Evolutionary conservation across 1,140 invertebrate genomes (phyloP), one percentile per base, ranked within the genome.

Genomic region (Metopolophium dirhodum): DNA sequence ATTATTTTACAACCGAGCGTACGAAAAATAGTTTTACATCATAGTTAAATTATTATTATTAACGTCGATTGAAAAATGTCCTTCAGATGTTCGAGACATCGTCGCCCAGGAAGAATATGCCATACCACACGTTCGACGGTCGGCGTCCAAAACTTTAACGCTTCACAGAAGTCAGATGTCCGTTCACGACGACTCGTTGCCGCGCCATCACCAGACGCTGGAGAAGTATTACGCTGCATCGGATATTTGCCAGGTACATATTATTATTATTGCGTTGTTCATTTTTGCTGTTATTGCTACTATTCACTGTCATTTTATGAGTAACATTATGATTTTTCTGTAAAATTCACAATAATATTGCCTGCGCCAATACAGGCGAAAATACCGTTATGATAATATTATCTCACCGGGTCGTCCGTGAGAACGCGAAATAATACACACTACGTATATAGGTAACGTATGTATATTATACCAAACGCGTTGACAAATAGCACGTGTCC

Each of bases 181-280:
- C 91, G 26, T 93, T 41, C 82, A 93, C 18, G 90, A 82, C 6
- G 82, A 86, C 11, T 35, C 35, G 35, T 83, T 85, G 41, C 51
- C 91, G 3, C 77, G 30, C 4, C 82, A 93, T 18, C 91, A 93
- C 23, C 91, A 93, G 26, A 97, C 97, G 51, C 96, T 97, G 93
- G 97, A 97, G 95, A 96, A 97, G 94, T 97, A 97, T 95, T 98
- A 97, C 95, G 96, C 97, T 89, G 96, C 97, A 91, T 96, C 96
- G 41, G 97, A 97, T 95, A 96, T 96, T 94, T 96, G 96, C 93
- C 96, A 96, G 96, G 96, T 96, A 95, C 95, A 85, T 45, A 77
- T n/a, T 68, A 68, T 68, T 77, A 77, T n/a, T n/a, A 77, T 77
- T 68, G 30, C 11, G 14, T 68, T 23, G 30, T 30, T 1, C 30